Conservation (phyloP, 2,888 invertebrate genomes). For the Eupithecia subfuscata region DNA sequence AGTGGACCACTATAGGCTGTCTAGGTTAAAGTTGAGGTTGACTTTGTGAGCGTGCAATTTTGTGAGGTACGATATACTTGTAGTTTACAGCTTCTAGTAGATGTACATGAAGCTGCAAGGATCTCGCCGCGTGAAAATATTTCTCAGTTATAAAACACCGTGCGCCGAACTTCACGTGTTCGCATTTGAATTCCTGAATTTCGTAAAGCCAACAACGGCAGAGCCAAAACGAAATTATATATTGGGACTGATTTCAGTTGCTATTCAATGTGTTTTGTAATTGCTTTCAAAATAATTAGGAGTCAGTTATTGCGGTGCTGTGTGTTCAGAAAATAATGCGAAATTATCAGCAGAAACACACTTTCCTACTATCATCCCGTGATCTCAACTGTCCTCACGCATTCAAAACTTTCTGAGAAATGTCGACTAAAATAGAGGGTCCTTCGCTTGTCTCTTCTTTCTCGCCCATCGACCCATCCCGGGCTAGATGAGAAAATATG, state of each 20-base stretch:
- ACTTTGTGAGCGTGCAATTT: too few species aligned
- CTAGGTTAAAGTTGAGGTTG: too few species aligned
- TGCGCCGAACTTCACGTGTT: constrained; percentile 25
- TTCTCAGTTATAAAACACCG: constrained; percentile 14
- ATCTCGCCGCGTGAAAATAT: neutral
- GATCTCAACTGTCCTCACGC: neutral
- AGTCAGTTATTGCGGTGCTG: neutral
- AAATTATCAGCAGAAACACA: neutral
- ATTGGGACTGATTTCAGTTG: neutral
- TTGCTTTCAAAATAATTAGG: neutral
- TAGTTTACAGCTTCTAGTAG: neutral
- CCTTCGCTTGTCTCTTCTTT: neutral
- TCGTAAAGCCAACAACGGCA: constrained; percentile 14
- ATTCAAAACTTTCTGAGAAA: neutral
- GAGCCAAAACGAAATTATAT: neutral
- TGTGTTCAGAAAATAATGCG: neutral
- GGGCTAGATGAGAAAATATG: neutral
- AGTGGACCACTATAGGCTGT: too few species aligned
- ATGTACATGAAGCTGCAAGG: constrained; percentile 12
- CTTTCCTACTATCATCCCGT: neutral
- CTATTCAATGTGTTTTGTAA: neutral
- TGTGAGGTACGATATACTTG: neutral
- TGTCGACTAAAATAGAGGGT: neutral
- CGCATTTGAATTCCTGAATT: constrained; percentile 20
- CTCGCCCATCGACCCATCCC: too few species aligned